Base-by-base conservation (phyloP, 2,888 invertebrate genomes). In the Cerceris ruficornis region DNA sequence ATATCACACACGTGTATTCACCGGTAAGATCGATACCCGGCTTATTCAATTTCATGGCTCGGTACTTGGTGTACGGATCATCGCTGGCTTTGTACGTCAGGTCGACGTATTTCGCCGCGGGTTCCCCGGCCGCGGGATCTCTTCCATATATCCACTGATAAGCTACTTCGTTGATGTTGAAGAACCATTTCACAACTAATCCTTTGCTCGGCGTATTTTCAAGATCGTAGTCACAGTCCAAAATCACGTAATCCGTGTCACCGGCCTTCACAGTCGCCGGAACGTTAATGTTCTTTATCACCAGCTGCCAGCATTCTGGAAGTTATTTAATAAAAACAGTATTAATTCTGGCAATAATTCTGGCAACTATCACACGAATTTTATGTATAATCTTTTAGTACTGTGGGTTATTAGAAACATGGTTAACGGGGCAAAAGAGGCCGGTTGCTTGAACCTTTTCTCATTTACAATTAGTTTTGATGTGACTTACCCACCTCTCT, bases 1-100 rank as follows among this genome's bases (percentile, higher is more conserved):
- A 94, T 67, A 95, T 93, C 83, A 92, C 93, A 89, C 95, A 95
- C 42, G 92, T 93, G 88, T 94, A 95, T 81, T 93, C 92, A 41
- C 94, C 94, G 0, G 93, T 92, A 58, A 94, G 90, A 55, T 93
- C 93, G 50, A 93, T 91, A 46, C 92, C 92, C 50, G 94, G 93
- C 71, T 92, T 93, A 59, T 93, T 89, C 83, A 95, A 93, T 87
- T 93, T 93, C 88, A 95, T 92, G 39, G 94, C 94, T 77, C 94
- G 91, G 82, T 93, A 93, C 93, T 92, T 93, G 28, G 92, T 93
- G 64, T 88, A 84, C 7, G 90, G 88, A 83, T 93, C 91, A 75
- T 92, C 88, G 60, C 93, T 91, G 8, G 92, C 92, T 73, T 89
- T 91, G 86, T 93, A 93, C 43, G 82, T 86, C 15, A 92, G 84